Conservation (phyloP, 1,140 invertebrate genomes). For the Drosophila elegans region DNA sequence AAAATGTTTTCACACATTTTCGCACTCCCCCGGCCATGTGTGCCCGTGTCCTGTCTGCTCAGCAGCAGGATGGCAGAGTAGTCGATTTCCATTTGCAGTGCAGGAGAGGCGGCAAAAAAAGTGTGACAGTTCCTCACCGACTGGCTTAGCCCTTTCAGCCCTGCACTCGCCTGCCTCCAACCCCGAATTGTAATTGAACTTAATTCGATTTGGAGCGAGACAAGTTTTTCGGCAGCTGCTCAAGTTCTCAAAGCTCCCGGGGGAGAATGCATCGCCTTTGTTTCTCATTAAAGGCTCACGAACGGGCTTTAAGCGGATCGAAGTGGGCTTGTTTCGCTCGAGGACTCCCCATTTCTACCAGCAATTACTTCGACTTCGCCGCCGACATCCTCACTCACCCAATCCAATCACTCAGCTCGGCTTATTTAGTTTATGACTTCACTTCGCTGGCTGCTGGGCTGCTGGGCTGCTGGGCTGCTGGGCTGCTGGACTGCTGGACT, state of each 20-base stretch:
- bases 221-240: slow-evolving; percentile 77
- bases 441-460: slow-evolving; percentile 10
- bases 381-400: not conserved
- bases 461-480: no score
- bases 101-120: slow-evolving; percentile 40
- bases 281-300: slow-evolving; percentile 31
- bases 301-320: slow-evolving; percentile 35
- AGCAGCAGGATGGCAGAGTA: not conserved
- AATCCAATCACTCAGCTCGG: slow-evolving; percentile 38
- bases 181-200: slow-evolving; percentile 74
- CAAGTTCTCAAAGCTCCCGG: slow-evolving; percentile 63
- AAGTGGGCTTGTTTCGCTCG: not conserved
- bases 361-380: slow-evolving; percentile 20
- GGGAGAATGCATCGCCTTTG: slow-evolving; percentile 23
- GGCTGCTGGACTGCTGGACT: slow-evolving; percentile 5
- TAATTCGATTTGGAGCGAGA: slow-evolving; percentile 80
- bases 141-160: slow-evolving; percentile 40
- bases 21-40: slow-evolving; percentile 39
- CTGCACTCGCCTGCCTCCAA: not conserved
- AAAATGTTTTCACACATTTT: slow-evolving; percentile 83
- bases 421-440: slow-evolving; percentile 21
- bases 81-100: slow-evolving; percentile 68
- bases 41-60: slow-evolving; percentile 20
- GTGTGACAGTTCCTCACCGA: slow-evolving; percentile 33
- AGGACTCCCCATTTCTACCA: slow-evolving; percentile 8